phyloP scores from a whole-genome alignment of 2,113 vertebrate species.

The Oceanodroma tethys region DNA sequence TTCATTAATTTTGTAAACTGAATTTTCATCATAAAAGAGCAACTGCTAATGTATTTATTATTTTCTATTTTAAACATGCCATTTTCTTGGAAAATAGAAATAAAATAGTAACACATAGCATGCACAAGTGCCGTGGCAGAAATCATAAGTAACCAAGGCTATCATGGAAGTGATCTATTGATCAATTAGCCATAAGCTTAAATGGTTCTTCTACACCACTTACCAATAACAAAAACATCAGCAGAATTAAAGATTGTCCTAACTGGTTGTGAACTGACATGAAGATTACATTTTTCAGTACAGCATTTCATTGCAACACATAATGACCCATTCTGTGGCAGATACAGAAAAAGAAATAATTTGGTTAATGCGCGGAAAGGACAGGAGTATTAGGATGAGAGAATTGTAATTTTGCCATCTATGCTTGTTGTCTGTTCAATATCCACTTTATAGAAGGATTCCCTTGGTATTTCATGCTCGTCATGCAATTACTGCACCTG shows the following conservation, averaged over 20 bases:
- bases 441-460: neutral
- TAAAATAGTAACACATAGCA: neutral
- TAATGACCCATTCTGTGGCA: neutral
- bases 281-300: neutral
- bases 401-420: neutral
- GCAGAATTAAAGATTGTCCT: neutral
- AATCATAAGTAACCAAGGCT: neutral
- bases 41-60: neutral
- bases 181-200: neutral
- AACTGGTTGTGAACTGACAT: neutral
- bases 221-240: neutral
- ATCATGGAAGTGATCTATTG: neutral
- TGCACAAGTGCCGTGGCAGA: neutral
- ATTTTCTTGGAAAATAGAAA: neutral
- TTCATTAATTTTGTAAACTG: neutral
- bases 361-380: neutral
- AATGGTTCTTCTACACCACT: neutral
- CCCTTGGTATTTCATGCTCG: neutral
- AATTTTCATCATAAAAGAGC: neutral
- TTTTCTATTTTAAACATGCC: neutral
- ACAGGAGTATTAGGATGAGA: neutral
- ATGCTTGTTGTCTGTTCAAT: neutral
- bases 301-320: neutral
- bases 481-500: neutral
- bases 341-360: neutral